Base-by-base conservation (phyloP, 2,888 invertebrate species). In the Conistra vaccinii region DNA sequence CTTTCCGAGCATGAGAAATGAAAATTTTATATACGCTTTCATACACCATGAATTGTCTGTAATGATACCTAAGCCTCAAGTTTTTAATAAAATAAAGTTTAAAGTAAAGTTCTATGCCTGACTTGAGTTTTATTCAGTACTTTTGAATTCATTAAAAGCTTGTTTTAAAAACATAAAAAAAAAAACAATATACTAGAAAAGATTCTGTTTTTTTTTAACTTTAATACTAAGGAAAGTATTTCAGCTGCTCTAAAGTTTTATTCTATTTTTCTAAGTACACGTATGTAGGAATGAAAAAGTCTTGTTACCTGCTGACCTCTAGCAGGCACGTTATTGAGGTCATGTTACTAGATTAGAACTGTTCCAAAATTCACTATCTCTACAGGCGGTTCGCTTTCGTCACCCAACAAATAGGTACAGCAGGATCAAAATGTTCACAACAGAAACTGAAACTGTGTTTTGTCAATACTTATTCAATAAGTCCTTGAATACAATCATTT, bases 401-500 rank as follows among this genome's bases (percentile, higher is more conserved):
- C 29, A 72, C 17, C 32, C 20, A 53, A 48, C 51, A 67, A 67
- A 75, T 65, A 58, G 14, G n/a, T 39, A 73, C 29, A 48, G 12
- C n/a, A 48, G 29, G 26, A 69, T 51, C 6, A 78, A 45, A 55
- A 69, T 73, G 58, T 45, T 48, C 12, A 60, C 29, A 61, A 65
- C 35, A 53, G 55, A 63, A 70, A 65, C 42, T 17, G 65, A 57
- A 82, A 83, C 26, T 57, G 48, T 57, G 48, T 84, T 65, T 68
- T 60, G 53, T 65, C 60, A 78, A 45, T 72, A 83, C 45, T 57
- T 69, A 55, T 57, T 48, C 32, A 62, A 69, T 12, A 57, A 72
- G 72, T 72, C 77, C 85, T 82, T 82, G 85, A 84, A 58, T 20
- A 76, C 42, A 68, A 63, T 55, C 29, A 55, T 55, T 57, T 60